phyloP scores from a whole-genome alignment of 2,113 vertebrate genomes.

The Pholis gunnellus region DNA sequence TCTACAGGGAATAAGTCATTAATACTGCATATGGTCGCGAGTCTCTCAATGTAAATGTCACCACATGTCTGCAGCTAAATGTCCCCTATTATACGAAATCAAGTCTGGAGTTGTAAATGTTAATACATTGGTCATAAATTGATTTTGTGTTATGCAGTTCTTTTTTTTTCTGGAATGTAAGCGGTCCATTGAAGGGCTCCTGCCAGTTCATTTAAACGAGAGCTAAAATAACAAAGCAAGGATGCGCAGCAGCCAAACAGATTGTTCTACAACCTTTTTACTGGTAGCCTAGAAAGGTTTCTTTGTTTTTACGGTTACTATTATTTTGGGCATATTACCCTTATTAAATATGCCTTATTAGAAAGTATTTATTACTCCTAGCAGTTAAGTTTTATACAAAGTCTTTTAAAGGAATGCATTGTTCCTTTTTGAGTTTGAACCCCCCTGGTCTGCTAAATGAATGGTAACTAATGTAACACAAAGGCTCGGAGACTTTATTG shows the following conservation, averaged over 20 bases:
- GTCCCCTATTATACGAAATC: constrained; percentile 13
- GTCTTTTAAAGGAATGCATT: background rate
- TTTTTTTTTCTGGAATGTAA: constrained; percentile 12
- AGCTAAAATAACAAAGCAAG: constrained; percentile 1
- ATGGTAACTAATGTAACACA: background rate
- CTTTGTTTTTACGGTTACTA: background rate
- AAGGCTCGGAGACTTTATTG: constrained; percentile 5
- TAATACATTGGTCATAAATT: constrained; percentile 24
- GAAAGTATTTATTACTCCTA: background rate
- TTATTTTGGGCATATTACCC: background rate
- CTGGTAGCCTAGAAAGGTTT: background rate
- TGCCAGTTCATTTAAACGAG: constrained; percentile 14
- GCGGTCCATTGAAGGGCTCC: constrained; percentile 11
- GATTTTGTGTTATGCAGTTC: background rate
- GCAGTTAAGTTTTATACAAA: background rate
- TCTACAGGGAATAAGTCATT: constrained; percentile 2
- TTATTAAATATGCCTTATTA: background rate
- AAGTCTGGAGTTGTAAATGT: constrained; percentile 26
- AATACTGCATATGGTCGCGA: constrained; percentile 20
- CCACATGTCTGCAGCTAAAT: constrained; percentile 35
- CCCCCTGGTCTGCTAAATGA: background rate
- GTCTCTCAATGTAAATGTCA: constrained; percentile 49
- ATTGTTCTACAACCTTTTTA: constrained; percentile 4
- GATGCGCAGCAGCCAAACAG: background rate
- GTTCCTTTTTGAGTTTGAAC: background rate